phyloP scores from a whole-genome alignment of 2,888 invertebrate genomes.

The Heliconius ismenius region DNA sequence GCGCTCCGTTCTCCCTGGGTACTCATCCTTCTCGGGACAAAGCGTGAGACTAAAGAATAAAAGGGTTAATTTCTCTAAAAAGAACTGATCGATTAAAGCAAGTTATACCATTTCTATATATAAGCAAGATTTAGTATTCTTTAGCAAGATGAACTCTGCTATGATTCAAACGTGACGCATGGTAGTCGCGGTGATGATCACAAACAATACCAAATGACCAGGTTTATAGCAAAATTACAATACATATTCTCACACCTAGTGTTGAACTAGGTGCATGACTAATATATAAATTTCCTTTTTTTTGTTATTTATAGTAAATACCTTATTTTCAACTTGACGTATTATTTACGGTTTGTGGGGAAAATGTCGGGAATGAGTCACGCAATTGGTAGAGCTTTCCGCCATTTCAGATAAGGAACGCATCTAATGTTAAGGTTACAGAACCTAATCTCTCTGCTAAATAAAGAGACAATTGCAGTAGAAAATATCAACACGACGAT shows the following conservation, averaged over 20 bases:
- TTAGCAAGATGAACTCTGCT: slow-evolving; percentile 7
- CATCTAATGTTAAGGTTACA: neutral
- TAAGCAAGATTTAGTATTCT: neutral
- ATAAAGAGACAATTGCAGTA: neutral
- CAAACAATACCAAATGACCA: slow-evolving; percentile 31
- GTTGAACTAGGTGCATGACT: neutral
- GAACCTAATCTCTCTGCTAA: neutral
- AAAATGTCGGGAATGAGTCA: neutral
- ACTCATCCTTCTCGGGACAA: too few species aligned
- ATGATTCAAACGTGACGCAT: slow-evolving; percentile 37
- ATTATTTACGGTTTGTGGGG: neutral
- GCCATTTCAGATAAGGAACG: neutral
- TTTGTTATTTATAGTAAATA: neutral
- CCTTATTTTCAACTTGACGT: neutral
- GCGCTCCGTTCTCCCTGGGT: too few species aligned
- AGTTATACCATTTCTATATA: neutral
- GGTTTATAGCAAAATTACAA: slow-evolving; percentile 5
- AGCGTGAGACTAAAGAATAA: too few species aligned
- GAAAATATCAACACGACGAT: neutral
- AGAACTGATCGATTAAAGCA: neutral
- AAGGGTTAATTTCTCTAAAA: neutral
- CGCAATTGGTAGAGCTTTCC: neutral
- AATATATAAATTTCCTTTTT: neutral
- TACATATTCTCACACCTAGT: neutral
- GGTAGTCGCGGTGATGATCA: slow-evolving; percentile 26